These are phyloP conservation scores for Sebastes schlegelii DNA, from an alignment of 2,113 vertebrate genomes.

Conservation along the genomic window DNA sequence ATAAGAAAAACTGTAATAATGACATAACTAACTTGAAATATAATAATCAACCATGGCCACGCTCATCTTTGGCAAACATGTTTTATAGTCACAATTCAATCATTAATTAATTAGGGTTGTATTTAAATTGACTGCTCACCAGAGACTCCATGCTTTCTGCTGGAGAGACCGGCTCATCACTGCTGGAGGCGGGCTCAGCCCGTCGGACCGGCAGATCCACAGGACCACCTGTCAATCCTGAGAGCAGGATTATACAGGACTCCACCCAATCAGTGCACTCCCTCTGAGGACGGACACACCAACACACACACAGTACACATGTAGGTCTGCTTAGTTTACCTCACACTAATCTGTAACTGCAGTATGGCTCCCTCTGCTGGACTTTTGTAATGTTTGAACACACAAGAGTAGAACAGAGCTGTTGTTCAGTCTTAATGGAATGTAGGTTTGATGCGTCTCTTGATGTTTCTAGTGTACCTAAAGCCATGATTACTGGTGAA, in stretches of 20 bases:
- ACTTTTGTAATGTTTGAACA: neutral
- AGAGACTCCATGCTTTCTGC: slow-evolving; percentile 24
- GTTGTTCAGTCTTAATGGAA: neutral
- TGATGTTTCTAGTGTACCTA: neutral
- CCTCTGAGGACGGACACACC: slow-evolving; percentile 71
- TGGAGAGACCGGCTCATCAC: slow-evolving; percentile 54
- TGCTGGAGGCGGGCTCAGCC: slow-evolving; percentile 43
- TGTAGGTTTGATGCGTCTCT: neutral
- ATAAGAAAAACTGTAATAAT: neutral
- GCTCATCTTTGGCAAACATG: neutral
- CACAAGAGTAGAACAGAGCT: neutral
- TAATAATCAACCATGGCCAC: neutral
- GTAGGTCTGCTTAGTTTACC: neutral
- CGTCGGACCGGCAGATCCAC: slow-evolving; percentile 64
- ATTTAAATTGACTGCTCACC: slow-evolving; percentile 42
- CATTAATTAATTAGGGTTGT: neutral
- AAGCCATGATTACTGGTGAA: neutral
- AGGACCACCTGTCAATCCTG: slow-evolving; percentile 72
- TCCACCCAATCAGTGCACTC: slow-evolving; percentile 87
- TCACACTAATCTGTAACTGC: neutral
- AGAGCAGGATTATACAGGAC: slow-evolving; percentile 83
- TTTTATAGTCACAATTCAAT: neutral
- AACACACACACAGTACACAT: neutral
- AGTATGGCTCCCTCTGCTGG: slow-evolving; percentile 21
- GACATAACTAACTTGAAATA: neutral